phyloP scores from a whole-genome alignment of 2,888 invertebrate genomes.

The Blomia tropicalis region DNA sequence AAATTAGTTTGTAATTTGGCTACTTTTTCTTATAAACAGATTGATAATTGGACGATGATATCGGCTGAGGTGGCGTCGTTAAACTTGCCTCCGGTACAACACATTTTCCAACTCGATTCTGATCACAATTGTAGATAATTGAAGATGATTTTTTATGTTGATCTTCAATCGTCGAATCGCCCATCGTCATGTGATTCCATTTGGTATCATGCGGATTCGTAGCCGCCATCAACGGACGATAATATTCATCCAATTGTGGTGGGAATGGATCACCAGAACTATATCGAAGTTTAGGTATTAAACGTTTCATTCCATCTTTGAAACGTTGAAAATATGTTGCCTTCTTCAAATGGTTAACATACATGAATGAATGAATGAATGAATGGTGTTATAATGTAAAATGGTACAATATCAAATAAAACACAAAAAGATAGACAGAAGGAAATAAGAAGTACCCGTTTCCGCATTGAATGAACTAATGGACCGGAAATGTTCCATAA shows the following conservation, averaged over 20 bases:
- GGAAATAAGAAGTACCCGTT: neutral
- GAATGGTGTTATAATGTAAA: neutral
- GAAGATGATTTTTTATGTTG: neutral
- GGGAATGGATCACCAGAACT: constrained; percentile 19
- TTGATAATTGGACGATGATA: too few species aligned
- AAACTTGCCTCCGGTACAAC: neutral
- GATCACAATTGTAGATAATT: neutral
- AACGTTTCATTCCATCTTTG: neutral
- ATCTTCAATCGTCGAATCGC: neutral
- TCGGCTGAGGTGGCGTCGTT: too few species aligned
- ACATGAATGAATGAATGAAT: neutral
- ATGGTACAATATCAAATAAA: neutral
- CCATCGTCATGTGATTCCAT: neutral
- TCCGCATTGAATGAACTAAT: neutral
- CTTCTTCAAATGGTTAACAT: neutral
- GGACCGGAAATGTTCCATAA: too few species aligned
- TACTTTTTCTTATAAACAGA: too few species aligned
- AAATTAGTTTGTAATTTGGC: too few species aligned
- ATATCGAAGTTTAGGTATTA: neutral
- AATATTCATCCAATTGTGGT: constrained; percentile 13
- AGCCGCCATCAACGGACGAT: neutral
- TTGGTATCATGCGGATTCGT: neutral
- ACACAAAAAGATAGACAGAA: neutral
- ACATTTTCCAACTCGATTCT: constrained; percentile 1
- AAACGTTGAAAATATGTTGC: neutral